Evolutionary conservation across 2,888 invertebrate genomes (phyloP).

Genomic region (Aleiodes testaceus): DNA sequence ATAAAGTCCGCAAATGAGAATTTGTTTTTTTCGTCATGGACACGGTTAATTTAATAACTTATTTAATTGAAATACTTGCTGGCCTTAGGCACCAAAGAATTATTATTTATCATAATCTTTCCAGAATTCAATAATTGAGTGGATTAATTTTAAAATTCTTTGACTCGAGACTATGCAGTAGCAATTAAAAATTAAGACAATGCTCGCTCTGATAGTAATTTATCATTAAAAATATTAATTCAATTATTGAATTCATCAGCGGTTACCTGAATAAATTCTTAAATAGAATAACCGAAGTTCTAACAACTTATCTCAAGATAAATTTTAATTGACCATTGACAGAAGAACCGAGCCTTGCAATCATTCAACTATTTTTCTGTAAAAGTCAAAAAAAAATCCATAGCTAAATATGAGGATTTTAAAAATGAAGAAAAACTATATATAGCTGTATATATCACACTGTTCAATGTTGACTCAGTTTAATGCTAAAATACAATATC

Average conservation of each 20-base stretch:
- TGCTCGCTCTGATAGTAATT: not conserved
- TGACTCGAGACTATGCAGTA: not conserved
- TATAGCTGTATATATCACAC: slow-evolving; percentile 29
- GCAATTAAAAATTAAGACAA: not conserved
- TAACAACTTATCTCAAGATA: not conserved
- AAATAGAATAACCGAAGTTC: not conserved
- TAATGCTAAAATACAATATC: slow-evolving; percentile 31
- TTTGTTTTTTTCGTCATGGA: not conserved
- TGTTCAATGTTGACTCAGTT: slow-evolving; percentile 43
- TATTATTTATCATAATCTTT: slow-evolving; percentile 14
- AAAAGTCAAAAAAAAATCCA: not conserved
- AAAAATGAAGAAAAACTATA: slow-evolving; percentile 8
- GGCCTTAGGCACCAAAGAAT: slow-evolving; percentile 29
- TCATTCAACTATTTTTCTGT: slow-evolving; percentile 17
- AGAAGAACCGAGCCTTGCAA: slow-evolving; percentile 31
- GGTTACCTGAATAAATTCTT: slow-evolving; percentile 16
- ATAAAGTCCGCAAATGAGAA: slow-evolving; percentile 22
- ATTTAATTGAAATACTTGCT: slow-evolving; percentile 5
- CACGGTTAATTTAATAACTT: slow-evolving; percentile 37
- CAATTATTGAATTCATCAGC: slow-evolving; percentile 21
- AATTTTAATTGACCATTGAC: not conserved
- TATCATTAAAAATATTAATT: slow-evolving; percentile 9
- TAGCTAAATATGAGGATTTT: not conserved
- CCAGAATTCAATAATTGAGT: slow-evolving; percentile 15
- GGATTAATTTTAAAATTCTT: not conserved